A percentile compares a stretch with the other conserved stretches of the same genome.
Evolutionary conservation across 2,113 vertebrate genomes (phyloP).

Genomic region (Morone saxatilis): DNA sequence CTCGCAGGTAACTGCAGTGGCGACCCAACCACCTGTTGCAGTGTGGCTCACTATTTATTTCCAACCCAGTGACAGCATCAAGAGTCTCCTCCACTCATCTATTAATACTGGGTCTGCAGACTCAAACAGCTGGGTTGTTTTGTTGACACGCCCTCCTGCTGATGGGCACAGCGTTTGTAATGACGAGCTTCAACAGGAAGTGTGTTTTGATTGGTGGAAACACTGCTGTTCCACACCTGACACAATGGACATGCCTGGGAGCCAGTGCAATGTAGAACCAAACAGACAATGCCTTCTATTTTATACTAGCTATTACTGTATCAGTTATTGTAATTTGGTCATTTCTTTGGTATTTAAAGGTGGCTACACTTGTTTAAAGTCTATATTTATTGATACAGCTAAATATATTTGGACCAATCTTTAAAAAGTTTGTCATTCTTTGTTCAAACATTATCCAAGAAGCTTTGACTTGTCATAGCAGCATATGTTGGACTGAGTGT

Average conservation of each 20-base stretch:
- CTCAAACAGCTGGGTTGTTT: constrained; percentile 71
- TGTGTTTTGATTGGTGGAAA: constrained; percentile 70
- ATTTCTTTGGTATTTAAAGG: constrained; percentile 74
- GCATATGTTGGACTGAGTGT: constrained; percentile 33
- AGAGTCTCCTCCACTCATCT: constrained; percentile 70
- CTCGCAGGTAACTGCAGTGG: constrained; percentile 83
- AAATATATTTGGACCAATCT: constrained; percentile 66
- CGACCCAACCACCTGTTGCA: constrained; percentile 55
- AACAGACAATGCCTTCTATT: constrained; percentile 71
- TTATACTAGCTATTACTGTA: constrained; percentile 64
- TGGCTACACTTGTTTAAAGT: constrained; percentile 61
- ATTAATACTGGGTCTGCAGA: constrained; percentile 65
- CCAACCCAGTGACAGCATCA: constrained; percentile 72
- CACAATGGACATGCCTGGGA: constrained; percentile 75
- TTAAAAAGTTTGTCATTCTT: constrained; percentile 44
- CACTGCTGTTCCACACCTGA: constrained; percentile 66
- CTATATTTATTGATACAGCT: constrained; percentile 78
- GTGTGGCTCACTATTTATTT: constrained; percentile 74
- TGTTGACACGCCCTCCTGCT: constrained; percentile 62
- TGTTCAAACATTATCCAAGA: constrained; percentile 23
- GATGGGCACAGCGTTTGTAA: constrained; percentile 63
- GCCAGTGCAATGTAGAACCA: constrained; percentile 82
- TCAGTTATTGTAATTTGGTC: constrained; percentile 62
- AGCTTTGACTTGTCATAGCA: constrained; percentile 23
- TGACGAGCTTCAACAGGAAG: constrained; percentile 70